Evolutionary conservation across 2,113 vertebrate species (phyloP).

Genomic region (Cyphomyrus discorhynchus): DNA sequence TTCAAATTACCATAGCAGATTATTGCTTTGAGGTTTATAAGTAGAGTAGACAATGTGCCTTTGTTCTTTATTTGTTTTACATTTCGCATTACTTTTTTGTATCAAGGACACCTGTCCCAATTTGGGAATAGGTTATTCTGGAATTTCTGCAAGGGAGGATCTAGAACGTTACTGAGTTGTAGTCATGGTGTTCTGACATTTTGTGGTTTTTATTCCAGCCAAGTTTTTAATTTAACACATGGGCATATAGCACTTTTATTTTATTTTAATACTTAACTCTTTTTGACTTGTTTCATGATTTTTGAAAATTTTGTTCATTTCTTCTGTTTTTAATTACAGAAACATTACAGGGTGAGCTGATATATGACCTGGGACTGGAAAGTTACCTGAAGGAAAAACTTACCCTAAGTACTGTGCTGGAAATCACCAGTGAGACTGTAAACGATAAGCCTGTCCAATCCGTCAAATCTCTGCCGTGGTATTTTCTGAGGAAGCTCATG

Average conservation of each 20-base stretch:
- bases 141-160: not conserved
- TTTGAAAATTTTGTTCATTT: too few relatives aligned
- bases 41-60: not conserved
- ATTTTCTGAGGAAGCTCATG: conserved; percentile 35
- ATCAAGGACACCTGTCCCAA: not conserved
- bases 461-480: conserved; percentile 22
- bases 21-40: not conserved
- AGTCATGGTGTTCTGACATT: not conserved
- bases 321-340: too few relatives aligned
- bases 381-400: too few relatives aligned
- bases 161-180: too few relatives aligned
- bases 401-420: too few relatives aligned
- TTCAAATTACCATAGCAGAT: not conserved
- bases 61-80: not conserved
- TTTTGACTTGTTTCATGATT: too few relatives aligned
- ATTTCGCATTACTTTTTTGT: not conserved
- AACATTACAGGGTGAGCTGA: too few relatives aligned
- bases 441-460: conserved; percentile 2
- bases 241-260: not conserved
- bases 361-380: too few relatives aligned
- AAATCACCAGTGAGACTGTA: too few relatives aligned
- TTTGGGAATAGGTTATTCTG: not conserved
- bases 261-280: not conserved
- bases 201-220: not conserved
- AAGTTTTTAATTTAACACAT: not conserved